Evolutionary conservation across 2,113 vertebrate species (phyloP).

Genomic region (Tiliqua scincoides): DNA sequence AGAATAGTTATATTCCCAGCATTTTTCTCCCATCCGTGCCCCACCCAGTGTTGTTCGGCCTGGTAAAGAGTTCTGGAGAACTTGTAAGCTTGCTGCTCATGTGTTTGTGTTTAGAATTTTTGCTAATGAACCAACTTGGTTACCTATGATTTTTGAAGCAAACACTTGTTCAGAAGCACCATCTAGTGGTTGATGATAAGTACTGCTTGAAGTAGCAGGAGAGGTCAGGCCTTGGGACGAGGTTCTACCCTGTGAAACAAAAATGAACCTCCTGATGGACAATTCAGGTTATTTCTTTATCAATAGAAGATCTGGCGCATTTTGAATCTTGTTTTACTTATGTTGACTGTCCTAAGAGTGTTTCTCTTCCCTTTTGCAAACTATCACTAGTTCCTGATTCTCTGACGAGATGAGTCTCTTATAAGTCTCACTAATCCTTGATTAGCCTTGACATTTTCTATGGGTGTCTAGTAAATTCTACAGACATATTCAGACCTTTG

Average conservation of each 20-base stretch:
- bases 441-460: neutral
- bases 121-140: too few relatives aligned
- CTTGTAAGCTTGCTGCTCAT: too few relatives aligned
- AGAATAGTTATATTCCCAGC: too few relatives aligned
- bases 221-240: neutral
- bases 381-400: neutral
- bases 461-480: neutral
- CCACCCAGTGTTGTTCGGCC: too few relatives aligned
- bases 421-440: neutral
- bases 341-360: neutral
- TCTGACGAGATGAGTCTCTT: neutral
- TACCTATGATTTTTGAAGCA: neutral
- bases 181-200: constrained; percentile 4
- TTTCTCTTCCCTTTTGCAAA: neutral
- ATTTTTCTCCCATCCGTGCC: too few relatives aligned
- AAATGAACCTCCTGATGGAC: neutral
- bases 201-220: neutral
- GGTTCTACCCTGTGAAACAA: neutral
- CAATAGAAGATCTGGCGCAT: neutral
- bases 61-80: too few relatives aligned
- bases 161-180: neutral
- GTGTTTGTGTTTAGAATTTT: too few relatives aligned
- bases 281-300: neutral
- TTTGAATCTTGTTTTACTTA: neutral
- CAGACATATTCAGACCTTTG: neutral